A percentile compares a stretch with the other conserved stretches of the same genome.
These are phyloP conservation scores for Trissolcus basalis DNA, from an alignment of 1,140 invertebrate genomes.

Conservation along the genomic window DNA sequence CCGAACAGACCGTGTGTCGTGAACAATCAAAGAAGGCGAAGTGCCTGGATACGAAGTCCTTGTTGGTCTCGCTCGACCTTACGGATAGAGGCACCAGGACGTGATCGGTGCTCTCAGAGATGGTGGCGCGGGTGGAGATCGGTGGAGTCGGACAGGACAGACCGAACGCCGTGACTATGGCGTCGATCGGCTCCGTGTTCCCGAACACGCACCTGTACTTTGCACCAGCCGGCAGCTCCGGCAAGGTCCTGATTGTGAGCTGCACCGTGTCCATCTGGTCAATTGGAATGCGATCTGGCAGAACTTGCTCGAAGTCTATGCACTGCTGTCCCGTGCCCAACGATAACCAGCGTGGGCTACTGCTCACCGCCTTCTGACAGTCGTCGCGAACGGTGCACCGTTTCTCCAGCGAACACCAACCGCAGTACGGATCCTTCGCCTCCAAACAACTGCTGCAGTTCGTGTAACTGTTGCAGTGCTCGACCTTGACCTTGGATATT, in stretches of 20 bases:
- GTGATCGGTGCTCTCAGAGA: slow-evolving; percentile 89
- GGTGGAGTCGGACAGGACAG: slow-evolving; percentile 91
- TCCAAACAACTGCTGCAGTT: slow-evolving; percentile 94
- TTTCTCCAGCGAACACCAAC: slow-evolving; percentile 98
- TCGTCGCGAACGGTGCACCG: slow-evolving; percentile 90
- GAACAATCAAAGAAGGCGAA: slow-evolving; percentile 97
- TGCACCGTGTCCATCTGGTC: slow-evolving; percentile 89
- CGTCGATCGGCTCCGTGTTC: slow-evolving; percentile 89
- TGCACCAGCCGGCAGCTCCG: slow-evolving; percentile 90
- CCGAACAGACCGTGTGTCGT: slow-evolving; percentile 88
- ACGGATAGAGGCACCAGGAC: slow-evolving; percentile 94
- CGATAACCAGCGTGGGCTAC: slow-evolving; percentile 93
- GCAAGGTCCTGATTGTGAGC: slow-evolving; percentile 91
- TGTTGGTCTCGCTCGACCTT: slow-evolving; percentile 93
- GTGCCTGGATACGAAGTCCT: slow-evolving; percentile 94
- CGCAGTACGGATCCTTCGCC: slow-evolving; percentile 96
- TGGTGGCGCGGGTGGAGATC: slow-evolving; percentile 84
- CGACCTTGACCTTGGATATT: slow-evolving; percentile 93
- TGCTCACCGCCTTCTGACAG: slow-evolving; percentile 90
- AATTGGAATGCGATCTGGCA: slow-evolving; percentile 92
- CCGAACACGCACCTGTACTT: slow-evolving; percentile 96
- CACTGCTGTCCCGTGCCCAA: slow-evolving; percentile 94
- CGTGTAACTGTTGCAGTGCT: slow-evolving; percentile 91
- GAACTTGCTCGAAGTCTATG: slow-evolving; percentile 95
- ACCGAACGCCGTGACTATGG: slow-evolving; percentile 86